Evolutionary conservation across 1,140 invertebrate species (phyloP).

Genomic region (Phenacoccus solenopsis): DNA sequence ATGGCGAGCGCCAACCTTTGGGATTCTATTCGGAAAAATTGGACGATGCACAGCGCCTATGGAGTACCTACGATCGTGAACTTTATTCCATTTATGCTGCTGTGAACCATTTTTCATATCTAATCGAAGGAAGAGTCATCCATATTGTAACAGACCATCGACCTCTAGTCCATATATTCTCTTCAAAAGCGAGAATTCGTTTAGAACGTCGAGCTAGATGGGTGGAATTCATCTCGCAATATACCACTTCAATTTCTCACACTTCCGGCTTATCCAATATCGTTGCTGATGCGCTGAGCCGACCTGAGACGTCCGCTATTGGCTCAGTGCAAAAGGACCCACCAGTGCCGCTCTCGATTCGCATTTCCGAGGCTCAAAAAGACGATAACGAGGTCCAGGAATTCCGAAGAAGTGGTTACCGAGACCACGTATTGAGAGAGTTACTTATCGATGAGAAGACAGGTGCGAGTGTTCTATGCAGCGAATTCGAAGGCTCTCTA

Average conservation of each 20-base stretch:
- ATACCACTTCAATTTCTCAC: slow-evolving; percentile 31
- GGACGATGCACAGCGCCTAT: neutral
- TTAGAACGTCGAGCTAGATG: slow-evolving; percentile 29
- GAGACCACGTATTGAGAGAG: too few relatives aligned
- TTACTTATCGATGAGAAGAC: neutral
- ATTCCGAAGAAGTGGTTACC: neutral
- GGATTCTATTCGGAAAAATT: neutral
- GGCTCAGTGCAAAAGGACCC: too few relatives aligned
- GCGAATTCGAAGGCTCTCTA: neutral
- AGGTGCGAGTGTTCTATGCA: neutral
- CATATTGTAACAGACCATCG: slow-evolving; percentile 35
- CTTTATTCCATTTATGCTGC: neutral
- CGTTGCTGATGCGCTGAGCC: slow-evolving; percentile 29
- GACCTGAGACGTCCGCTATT: slow-evolving; percentile 13
- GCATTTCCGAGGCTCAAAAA: neutral
- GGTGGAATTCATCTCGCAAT: slow-evolving; percentile 30
- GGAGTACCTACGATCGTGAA: neutral
- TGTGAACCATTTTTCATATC: neutral
- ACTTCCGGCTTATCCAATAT: slow-evolving; percentile 30
- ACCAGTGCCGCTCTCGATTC: neutral
- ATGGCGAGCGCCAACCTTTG: neutral
- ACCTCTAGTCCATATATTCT: slow-evolving; percentile 32
- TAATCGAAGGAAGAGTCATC: neutral
- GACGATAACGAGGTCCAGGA: neutral
- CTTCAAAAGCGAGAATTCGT: slow-evolving; percentile 27